Base-by-base conservation (phyloP, 2,888 invertebrate genomes). In the Petrolisthes cinctipes region DNA sequence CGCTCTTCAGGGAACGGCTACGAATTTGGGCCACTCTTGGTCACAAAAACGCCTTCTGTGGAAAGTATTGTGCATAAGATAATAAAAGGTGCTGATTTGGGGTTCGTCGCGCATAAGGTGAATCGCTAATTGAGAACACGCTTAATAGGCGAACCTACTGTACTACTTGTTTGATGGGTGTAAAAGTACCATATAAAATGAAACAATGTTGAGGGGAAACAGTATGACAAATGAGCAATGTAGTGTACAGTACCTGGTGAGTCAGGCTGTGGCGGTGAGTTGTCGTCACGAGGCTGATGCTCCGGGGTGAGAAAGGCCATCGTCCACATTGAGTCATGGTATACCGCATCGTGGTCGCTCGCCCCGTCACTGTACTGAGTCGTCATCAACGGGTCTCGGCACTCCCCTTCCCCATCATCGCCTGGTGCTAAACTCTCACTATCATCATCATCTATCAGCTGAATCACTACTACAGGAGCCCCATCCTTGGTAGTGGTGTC, bases 301-400 rank as follows among this genome's bases (percentile, higher is more conserved):
- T 88, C 87, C 7, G 87, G 87, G 23, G 87, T 88, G 11, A 88
- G 57, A 80, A 88, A 88, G 11, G 87, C 84, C 87, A 88, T 88
- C 66, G 83, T 88, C 87, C 87, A 88, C 87, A 88, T 88, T 57
- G 87, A 84, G 84, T 88, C 87, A 4, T 56, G 79, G 56, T 88
- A 88, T 66, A 84, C 87, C 7, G 87, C 83, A 57, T 88, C 84
- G 37, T 80, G 80, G 53, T 88, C 87, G n/a, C 75, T 88, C 54
- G 61, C 71, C 6, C 87, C 84, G 11, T 88, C 87, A 17, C 87
- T 88, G 84, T 88, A 88, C 81, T 88, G 87, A 14, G n/a, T n/a
- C 20, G 73, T 23, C 37, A 14, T 76, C 53, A 37, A 9, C 76
- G n/a, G 51, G 7, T n/a, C 17, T 6, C 37, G 20, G 9, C 80